Percentiles rank a stretch among this genome's conserved stretches.
phyloP scores from a whole-genome alignment of 2,888 invertebrate genomes.

The Myopa tessellatipennis region DNA sequence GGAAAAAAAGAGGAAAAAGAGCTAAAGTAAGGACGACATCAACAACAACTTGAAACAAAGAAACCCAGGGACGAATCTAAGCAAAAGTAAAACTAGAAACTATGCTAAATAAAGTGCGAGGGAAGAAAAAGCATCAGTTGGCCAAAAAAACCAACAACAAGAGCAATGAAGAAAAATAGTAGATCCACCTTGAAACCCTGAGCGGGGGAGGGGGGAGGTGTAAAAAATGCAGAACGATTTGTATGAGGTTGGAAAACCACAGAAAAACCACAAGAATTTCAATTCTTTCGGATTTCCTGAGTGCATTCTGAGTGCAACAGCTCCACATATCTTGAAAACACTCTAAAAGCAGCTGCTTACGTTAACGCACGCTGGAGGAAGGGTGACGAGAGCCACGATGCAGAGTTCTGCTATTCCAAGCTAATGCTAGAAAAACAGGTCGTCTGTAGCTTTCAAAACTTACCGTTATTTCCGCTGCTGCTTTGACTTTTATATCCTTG shows the following conservation, averaged over 20 bases:
- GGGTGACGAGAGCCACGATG: not conserved
- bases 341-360: not conserved
- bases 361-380: not conserved
- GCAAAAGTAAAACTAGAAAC: not conserved
- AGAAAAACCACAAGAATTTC: not conserved
- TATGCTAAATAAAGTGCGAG: not conserved
- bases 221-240: not conserved
- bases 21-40: not conserved
- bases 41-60: not conserved
- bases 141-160: not conserved
- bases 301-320: not conserved
- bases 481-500: conserved; percentile 13
- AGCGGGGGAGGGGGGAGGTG: not conserved
- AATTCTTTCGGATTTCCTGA: not conserved
- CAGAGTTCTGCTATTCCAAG: not conserved
- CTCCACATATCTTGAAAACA: not conserved
- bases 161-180: not conserved
- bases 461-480: not conserved
- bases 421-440: not conserved
- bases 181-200: not conserved
- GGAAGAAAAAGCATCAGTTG: not conserved
- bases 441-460: not conserved
- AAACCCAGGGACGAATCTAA: not conserved
- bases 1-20: not conserved
- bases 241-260: too few relatives aligned